Evolutionary conservation across 2,797 vertebrate genomes (phyloP), one percentile per base, ranked within the genome.

Genomic region (Peromyscus attwateri): DNA sequence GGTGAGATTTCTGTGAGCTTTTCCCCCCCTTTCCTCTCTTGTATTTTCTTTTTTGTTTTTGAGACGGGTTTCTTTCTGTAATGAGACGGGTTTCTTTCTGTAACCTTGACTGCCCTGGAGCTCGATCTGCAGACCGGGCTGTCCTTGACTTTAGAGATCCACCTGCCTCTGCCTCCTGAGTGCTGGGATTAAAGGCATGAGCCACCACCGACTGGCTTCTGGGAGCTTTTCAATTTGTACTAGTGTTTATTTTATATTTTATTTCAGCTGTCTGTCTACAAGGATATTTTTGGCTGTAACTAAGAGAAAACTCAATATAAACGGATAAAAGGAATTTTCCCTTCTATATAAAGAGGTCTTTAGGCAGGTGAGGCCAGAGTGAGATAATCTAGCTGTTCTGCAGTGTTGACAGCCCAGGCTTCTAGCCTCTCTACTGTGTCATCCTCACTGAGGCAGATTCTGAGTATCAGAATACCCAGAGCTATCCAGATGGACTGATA

Each of bases 251-350:
- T 97, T 93, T 29, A n/a, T 95, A 23, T 93, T 96, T 95, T 93
- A 77, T 82, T 95, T 97, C 21, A 79, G 27, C 43, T 77, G 0
- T 60, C 31, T 85, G 8, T 70, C 10, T 75, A 11, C 29, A 93
- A 71, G 49, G 46, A 81, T 71, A 29, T 83, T 92, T 95, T 93
- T 92, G 71, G 55, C 43, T 95, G 23, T 37, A 92, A 46, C 52
- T 94, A 92, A 95, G 55, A 96, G 83, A 93, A 96, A 82, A 87
- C 55, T 19, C 25, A 76, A 88, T 93, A 85, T 91, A 93, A 95
- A 64, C 46, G 85, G 92, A 80, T 21, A n/a, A 31, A 93, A 79
- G 31, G 2, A 68, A 16, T 81, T 46, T 92, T 88, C 87, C 88
- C 46, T 34, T 94, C 62, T 88, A 14, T 85, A 17, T 55, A 94